Base-by-base conservation (phyloP, 2,888 invertebrate genomes). In the Clivina fossor region DNA sequence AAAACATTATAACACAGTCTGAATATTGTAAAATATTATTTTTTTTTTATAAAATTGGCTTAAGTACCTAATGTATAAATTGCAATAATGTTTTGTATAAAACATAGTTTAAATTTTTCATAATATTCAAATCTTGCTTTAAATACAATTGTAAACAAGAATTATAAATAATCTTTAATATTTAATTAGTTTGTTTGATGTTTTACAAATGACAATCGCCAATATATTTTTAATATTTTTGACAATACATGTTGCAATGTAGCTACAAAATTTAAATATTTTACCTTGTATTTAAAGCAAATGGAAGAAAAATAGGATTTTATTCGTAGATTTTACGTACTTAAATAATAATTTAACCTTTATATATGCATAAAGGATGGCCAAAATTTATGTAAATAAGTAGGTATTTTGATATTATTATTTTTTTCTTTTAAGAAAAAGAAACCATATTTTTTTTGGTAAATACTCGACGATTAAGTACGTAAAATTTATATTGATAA, bases 1-100 rank as follows among this genome's bases (percentile, higher is more conserved):
- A 53, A 8, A 35, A 44, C 37, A 40, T 9, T 53, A 32, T 53
- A 30, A 40, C n/a, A n/a, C 28, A 50, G 40, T 53, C 44, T 53
- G 43, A 44, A n/a, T 53, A 44, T 26, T 44, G 26, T 53, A 35
- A 37, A 53, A 49, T 16, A 24, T 44, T 44, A 35, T 19, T 22
- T 50, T 38, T 11, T 26, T 50, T 24, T 50, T 40, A 40, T 37
- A 33, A 44, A 13, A 37, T 48, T 51, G 51, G 51, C 51, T 44
- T 37, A 53, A 44, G 53, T 53, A 53, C 53, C 53, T 44, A 38
- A 49, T 53, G 53, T 53, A 43, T 43, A 53, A 44, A 53, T 53
- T 53, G 53, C 53, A 53, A 53, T 53, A 53, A 53, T 53, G 53
- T 53, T 53, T 53, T 53, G 53, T 53, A 53, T 44, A 53, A 53